Evolutionary conservation across 2,797 vertebrate genomes (phyloP), one percentile per base, ranked within the genome.

Genomic region (Salmo trutta): DNA sequence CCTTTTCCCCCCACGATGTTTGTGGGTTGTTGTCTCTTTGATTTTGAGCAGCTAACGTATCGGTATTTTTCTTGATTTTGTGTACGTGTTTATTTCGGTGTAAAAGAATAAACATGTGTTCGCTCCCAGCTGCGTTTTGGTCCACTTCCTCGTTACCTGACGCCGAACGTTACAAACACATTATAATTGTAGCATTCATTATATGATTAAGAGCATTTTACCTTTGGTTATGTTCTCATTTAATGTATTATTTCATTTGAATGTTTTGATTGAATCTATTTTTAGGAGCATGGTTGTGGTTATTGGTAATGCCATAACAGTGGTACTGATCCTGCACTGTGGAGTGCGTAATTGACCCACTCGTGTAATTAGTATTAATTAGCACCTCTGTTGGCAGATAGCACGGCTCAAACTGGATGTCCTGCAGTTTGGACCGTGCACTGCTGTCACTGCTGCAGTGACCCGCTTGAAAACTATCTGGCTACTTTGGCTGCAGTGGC

Each of bases 361-460:
- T 86, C 71, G 84, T 81, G 84, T 87, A 91, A 87, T 92, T 91
- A 92, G 82, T 87, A 88, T 91, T 90, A 87, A 91, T 91, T 91
- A 91, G 82, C 88, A 88, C 88, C 88, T 92, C 86, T 88, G 89
- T 83, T 86, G 89, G 87, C 83, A 84, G 87, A 84, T 79, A 87
- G 82, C 83, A 17, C 19, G 64, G 53, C 75, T 87, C 81, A 86
- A 76, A 69, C 83, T 83, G 80, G 83, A 84, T 62, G 82, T 87
- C 85, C 80, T 78, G 75, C 83, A 65, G 80, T 83, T 86, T 81
- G 75, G n/a, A 59, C 24, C 10, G 21, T 76, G 79, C 79, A 84
- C 84, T 51, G n/a, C 81, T 83, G 83, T 79, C 79, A 85, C 69
- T 1, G 67, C 82, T 85, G 72, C 70, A 83, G 83, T 85, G 85